These are phyloP conservation scores for Neodontobutis hainanensis DNA, from an alignment of 2,113 vertebrate species.

Conservation along the genomic window DNA sequence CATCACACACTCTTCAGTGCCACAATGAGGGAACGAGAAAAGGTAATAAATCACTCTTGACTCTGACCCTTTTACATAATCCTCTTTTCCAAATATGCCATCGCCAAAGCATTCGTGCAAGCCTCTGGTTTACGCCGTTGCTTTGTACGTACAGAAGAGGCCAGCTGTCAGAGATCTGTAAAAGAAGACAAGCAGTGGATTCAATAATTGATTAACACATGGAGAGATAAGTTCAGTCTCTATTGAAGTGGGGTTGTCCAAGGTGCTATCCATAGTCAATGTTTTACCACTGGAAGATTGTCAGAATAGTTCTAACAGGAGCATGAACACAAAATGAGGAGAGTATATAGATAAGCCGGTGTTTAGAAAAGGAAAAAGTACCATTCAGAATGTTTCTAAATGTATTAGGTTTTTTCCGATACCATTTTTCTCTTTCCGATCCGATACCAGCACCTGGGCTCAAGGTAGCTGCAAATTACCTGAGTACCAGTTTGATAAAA, in stretches of 20 bases:
- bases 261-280: not conserved
- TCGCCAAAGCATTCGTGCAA: slow-evolving; percentile 1
- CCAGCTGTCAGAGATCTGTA: not conserved
- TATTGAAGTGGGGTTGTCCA: not conserved
- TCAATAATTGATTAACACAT: slow-evolving; percentile 2
- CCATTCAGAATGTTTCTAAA: no score
- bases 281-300: not conserved
- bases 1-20: slow-evolving; percentile 48
- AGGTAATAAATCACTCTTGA: slow-evolving; percentile 54
- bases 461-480: no score
- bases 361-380: no score
- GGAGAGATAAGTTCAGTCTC: not conserved
- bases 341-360: not conserved
- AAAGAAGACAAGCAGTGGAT: not conserved
- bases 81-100: slow-evolving; percentile 25
- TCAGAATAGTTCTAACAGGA: no score
- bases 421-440: no score
- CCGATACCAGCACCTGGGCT: no score
- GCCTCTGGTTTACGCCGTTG: not conserved
- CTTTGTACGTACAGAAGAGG: not conserved
- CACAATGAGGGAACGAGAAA: slow-evolving; percentile 45
- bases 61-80: slow-evolving; percentile 47
- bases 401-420: no score
- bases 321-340: no score
- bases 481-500: no score